Base-by-base conservation (phyloP, 2,113 vertebrate genomes). In the Otis tarda region DNA sequence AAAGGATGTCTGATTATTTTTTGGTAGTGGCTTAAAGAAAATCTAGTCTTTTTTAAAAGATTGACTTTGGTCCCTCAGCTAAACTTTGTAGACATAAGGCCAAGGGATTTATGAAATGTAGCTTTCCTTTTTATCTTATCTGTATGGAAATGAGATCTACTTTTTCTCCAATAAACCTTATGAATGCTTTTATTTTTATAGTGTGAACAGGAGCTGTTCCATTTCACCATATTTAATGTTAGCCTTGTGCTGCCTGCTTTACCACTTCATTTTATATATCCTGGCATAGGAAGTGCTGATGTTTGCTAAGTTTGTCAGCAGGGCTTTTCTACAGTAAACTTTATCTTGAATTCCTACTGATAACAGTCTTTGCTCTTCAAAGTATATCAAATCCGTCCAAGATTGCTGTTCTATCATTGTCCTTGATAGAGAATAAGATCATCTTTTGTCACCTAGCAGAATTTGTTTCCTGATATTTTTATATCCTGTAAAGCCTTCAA, bases 281-380 rank as follows among this genome's bases (percentile, higher is more conserved):
- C 60, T 85, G 74, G 31, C 69, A 73, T 15, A 79, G 61, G 63
- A 96, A 87, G 28, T 47, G 63, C 63, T 91, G 77, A 71, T 84
- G 53, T 90, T 92, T 94, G 61, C 55, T 55, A 79, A 73, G 35
- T 90, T 93, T 92, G 77, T 87, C 86, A 76, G 94, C 14, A 61
- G 43, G 16, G 37, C 10, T 92, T 93, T 95, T 73, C 80, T 87
- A 69, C 68, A 52, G 33, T 65, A 93, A 95, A 87, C 65, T 96
- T 90, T 84, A 94, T 96, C 88, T 94, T 93, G 35, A 94, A 79
- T 82, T 87, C 57, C 21, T 78, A 69, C 90, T 16, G 91, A 93
- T 96, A 96, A 90, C 28, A 92, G 83, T 77, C 73, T 91, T 89
- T 85, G 18, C 67, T 92, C 77, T 92, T 94, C 74, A 69, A 93